Evolutionary conservation across 2,797 vertebrate species (phyloP).

Genomic region (Halcyon badia): DNA sequence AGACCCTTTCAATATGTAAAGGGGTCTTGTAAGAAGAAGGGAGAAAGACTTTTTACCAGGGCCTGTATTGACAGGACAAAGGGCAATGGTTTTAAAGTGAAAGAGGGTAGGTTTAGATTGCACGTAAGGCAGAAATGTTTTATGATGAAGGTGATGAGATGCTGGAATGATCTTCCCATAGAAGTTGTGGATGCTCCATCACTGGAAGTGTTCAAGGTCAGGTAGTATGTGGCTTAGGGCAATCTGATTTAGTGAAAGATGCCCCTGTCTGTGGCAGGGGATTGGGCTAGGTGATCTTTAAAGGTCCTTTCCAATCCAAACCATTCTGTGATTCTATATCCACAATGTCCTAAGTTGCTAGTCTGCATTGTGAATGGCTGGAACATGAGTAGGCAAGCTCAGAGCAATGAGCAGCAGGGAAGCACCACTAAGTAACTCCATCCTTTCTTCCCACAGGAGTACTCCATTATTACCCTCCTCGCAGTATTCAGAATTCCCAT

Average conservation of each 20-base stretch:
- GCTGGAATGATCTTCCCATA: neutral
- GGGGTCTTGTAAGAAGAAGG: neutral
- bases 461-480: neutral
- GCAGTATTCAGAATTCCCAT: neutral
- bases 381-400: neutral
- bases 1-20: neutral
- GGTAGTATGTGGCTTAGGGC: no score
- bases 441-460: neutral
- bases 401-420: neutral
- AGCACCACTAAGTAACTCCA: neutral
- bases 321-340: neutral
- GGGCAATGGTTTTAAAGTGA: neutral
- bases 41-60: neutral
- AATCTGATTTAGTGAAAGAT: no score
- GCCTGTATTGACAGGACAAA: neutral
- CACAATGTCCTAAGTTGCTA: neutral
- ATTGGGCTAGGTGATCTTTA: no score
- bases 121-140: neutral
- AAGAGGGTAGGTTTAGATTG: neutral
- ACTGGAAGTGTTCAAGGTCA: no score
- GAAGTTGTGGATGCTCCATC: no score
- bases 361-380: neutral
- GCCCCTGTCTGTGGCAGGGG: no score
- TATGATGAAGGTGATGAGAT: no score
- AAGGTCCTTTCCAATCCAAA: no score